These are phyloP conservation scores for Gymnocephalus cernua DNA, from an alignment of 2,113 vertebrate genomes.

Conservation along the genomic window DNA sequence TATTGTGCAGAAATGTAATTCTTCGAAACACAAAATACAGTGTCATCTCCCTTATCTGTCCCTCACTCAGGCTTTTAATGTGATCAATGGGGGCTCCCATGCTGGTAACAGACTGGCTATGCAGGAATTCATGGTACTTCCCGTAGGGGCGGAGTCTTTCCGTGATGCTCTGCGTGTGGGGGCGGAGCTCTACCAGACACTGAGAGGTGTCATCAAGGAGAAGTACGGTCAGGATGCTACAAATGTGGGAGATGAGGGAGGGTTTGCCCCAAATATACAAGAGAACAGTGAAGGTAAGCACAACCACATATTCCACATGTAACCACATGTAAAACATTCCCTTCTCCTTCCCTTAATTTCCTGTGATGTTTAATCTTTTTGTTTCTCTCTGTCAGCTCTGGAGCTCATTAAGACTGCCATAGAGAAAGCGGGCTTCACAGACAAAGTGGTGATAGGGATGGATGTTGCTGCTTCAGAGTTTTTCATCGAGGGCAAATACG, in stretches of 20 bases:
- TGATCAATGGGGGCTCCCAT: constrained; percentile 94
- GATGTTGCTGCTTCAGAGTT: constrained; percentile 95
- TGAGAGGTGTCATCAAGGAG: constrained; percentile 93
- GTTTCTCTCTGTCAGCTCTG: constrained; percentile 82
- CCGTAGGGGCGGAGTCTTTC: constrained; percentile 94
- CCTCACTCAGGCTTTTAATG: constrained; percentile 90
- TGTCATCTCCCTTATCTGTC: neutral
- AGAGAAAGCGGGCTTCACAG: constrained; percentile 92
- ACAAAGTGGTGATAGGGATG: constrained; percentile 96
- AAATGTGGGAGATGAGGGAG: constrained; percentile 93
- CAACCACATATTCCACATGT: no score
- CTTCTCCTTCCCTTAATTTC: neutral
- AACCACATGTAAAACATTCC: neutral
- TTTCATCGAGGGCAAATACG: constrained; percentile 92
- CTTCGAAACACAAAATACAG: neutral
- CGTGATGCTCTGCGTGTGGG: constrained; percentile 92
- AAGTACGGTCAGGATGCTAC: constrained; percentile 95
- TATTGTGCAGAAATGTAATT: neutral
- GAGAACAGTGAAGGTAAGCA: constrained; percentile 93
- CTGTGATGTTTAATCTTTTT: neutral
- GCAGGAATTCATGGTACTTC: constrained; percentile 96
- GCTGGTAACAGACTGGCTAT: constrained; percentile 94
- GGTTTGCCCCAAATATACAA: constrained; percentile 94
- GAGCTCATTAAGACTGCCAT: constrained; percentile 95
- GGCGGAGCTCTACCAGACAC: constrained; percentile 93